Percentiles rank a stretch among this genome's conserved stretches.
Evolutionary conservation across 2,113 vertebrate species (phyloP).

Genomic region (Ovis canadensis): DNA sequence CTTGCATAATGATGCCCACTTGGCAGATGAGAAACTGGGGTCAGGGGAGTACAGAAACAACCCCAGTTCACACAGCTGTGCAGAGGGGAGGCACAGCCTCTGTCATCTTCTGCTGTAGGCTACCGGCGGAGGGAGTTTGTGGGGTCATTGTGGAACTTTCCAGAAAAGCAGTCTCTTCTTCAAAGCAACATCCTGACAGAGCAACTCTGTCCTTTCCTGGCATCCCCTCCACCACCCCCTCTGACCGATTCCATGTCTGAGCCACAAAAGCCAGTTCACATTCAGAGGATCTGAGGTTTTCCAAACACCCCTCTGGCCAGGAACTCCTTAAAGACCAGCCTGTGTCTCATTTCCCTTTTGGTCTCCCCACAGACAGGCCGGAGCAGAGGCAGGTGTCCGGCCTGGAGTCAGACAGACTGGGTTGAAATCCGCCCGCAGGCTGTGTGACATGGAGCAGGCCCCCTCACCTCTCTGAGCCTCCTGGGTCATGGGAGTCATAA

Average conservation of each 20-base stretch:
- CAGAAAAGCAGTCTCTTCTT: neutral
- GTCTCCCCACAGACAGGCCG: neutral
- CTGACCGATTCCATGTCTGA: neutral
- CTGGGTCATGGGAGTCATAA: neutral
- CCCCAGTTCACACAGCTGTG: neutral
- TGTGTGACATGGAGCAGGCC: neutral
- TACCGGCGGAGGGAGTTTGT: neutral
- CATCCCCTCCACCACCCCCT: neutral
- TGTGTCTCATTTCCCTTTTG: neutral
- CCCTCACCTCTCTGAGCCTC: neutral
- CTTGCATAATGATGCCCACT: neutral
- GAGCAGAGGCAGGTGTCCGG: neutral
- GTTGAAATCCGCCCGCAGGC: neutral
- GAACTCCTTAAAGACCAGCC: neutral
- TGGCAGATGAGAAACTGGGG: neutral
- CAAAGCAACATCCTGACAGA: neutral
- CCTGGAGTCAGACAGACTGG: neutral
- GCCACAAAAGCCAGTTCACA: neutral
- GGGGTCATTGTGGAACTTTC: neutral
- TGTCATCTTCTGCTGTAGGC: no score
- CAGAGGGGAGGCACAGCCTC: neutral
- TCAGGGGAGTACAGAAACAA: no score
- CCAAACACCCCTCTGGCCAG: neutral
- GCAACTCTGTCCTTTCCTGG: neutral
- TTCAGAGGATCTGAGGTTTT: neutral